Evolutionary conservation across 2,888 invertebrate genomes (phyloP).

Genomic region (Pheosia gnoma): DNA sequence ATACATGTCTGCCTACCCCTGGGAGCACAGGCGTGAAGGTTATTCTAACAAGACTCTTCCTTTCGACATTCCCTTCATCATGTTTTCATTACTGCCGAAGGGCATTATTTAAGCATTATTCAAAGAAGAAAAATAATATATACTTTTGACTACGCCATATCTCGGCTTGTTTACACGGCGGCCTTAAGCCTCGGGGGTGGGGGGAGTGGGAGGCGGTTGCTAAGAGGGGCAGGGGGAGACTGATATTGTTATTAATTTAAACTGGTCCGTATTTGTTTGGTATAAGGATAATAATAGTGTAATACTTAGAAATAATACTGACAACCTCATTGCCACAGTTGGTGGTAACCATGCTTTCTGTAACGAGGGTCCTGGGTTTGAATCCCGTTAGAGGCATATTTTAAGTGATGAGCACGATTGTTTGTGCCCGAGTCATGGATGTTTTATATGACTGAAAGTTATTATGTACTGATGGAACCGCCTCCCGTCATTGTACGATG

Average conservation of each 20-base stretch:
- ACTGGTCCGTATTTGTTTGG: neutral
- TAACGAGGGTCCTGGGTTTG: too few relatives aligned
- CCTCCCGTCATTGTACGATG: too few relatives aligned
- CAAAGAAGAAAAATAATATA: neutral
- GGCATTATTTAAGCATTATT: constrained; percentile 4
- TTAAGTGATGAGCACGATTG: too few relatives aligned
- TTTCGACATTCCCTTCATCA: neutral
- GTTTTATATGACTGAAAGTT: too few relatives aligned
- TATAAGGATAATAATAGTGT: neutral
- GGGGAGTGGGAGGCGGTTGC: neutral
- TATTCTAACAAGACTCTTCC: neutral
- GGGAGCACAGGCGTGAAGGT: neutral
- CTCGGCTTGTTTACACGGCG: constrained; percentile 1
- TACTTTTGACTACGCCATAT: neutral
- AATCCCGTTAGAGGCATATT: too few relatives aligned
- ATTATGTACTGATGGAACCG: too few relatives aligned
- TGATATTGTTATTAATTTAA: neutral
- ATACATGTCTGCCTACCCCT: neutral
- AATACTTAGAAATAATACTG: too few relatives aligned
- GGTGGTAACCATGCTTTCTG: too few relatives aligned
- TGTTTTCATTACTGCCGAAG: neutral
- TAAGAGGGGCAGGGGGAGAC: neutral
- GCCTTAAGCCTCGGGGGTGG: neutral
- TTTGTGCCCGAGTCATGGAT: too few relatives aligned
- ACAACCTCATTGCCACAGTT: too few relatives aligned